Evolutionary conservation across 2,888 invertebrate genomes (phyloP), one percentile per base, ranked within the genome.

Genomic region (Morpho deidamia): DNA sequence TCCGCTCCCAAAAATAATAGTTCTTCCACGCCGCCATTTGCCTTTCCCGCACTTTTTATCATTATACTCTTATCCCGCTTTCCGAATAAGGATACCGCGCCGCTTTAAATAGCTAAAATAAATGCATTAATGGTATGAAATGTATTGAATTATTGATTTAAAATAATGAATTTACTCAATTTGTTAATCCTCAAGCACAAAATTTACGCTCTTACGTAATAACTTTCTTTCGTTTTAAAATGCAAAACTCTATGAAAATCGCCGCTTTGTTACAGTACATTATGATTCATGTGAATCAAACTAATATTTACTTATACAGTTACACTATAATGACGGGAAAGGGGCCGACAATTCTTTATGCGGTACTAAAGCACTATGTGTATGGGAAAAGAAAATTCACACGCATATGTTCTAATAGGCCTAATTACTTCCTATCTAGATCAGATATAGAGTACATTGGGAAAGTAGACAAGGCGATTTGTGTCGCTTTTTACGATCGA

Each of bases 361-460:
- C 55, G 40, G 51, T 54, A 50, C 49, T 47, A 47, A 55, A 58
- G 40, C 41, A 51, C 23, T n/a, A 42, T 7, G 11, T 48, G 37
- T 49, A 50, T 60, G 60, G 42, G 58, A 58, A 62, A 60, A 53
- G 53, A 48, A 50, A 54, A 56, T 56, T 62, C 60, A 58, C 62
- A 62, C 58, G 61, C 60, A 60, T 40, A 58, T 44, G 43, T 56
- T 56, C 62, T 67, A 63, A 66, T 68, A 63, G 56, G 60, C 56
- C 65, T 71, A 70, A 72, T 72, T 66, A 65, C 65, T 62, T 56
- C 64, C 68, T 69, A 67, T 51, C 48, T 51, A 61, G 64, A 69
- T 68, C 58, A 51, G 55, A 63, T 63, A 52, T 56, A 58, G 60
- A 39, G 48, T 43, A 51, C 52, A 12, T 44, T 38, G 43, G 44